Percentiles rank a stretch among this genome's conserved stretches.
Evolutionary conservation across 2,113 vertebrate species (phyloP).

Genomic region (Odontophorus gujanensis): DNA sequence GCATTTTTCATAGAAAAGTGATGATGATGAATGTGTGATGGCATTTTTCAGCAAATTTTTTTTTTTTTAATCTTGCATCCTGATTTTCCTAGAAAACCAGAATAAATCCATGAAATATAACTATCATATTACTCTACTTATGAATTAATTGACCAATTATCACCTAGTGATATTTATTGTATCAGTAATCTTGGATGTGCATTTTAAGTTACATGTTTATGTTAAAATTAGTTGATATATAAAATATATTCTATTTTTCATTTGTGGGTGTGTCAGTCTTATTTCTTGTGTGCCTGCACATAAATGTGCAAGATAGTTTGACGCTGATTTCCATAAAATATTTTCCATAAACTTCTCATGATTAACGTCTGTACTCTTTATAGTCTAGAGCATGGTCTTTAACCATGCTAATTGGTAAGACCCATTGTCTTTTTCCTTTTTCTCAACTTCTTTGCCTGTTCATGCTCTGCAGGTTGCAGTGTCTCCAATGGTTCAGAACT

Average conservation of each 20-base stretch:
- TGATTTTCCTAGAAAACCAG: neutral
- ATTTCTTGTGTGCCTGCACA: neutral
- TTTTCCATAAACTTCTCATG: neutral
- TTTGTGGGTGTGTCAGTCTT: neutral
- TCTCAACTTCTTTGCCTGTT: neutral
- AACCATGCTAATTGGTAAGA: neutral
- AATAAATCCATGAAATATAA: neutral
- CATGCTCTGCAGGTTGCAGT: neutral
- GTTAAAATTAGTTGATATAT: neutral
- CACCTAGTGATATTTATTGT: neutral
- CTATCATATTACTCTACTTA: neutral
- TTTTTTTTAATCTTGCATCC: neutral
- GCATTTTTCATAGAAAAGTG: neutral
- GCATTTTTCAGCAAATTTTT: neutral
- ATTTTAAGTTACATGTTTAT: neutral
- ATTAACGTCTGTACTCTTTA: neutral
- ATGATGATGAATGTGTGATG: neutral
- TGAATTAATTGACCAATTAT: neutral
- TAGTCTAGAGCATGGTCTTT: neutral
- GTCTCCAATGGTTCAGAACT: neutral
- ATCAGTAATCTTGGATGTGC: neutral
- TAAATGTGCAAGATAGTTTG: neutral
- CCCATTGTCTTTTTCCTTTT: neutral
- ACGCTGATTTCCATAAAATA: neutral
- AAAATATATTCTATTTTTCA: neutral